Evolutionary conservation across 2,888 invertebrate species (phyloP), one percentile per base, ranked within the genome.

Genomic region (Drosophila lutescens): DNA sequence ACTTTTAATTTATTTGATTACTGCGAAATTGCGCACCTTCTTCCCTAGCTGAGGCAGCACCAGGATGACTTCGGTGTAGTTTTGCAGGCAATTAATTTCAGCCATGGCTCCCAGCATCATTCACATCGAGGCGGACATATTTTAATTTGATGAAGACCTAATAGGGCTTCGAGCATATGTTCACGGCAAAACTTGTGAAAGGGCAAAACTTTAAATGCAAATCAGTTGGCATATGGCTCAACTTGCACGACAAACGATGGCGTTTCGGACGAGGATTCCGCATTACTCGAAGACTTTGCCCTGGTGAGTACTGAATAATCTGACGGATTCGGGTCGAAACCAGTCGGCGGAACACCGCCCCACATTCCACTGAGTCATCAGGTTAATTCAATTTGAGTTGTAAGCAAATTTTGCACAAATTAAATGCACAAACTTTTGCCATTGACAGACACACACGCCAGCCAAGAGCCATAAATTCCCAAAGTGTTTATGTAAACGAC

Each of bases 371-470:
- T 59, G 79, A 76, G 73, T 76, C 82, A 77, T 82, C 88, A 82
- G 79, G 85, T 82, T 88, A 85, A 77, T 85, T 85, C 76, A 79
- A 79, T 86, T 83, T 74, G 71, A 86, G 63, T 77, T 86, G 82
- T 82, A 79, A 70, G 86, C 79, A 88, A 86, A 82, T 82, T 82
- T 77, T 53, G 67, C 56, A 68, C 81, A 83, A 88, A 88, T 88
- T 78, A 83, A 88, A 83, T 83, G 82, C 71, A 80, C 74, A 83
- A 83, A 83, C 69, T 88, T 83, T 82, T 69, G 68, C 79, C 68
- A 88, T 87, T 82, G 85, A 75, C 82, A 68, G 68, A 67, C 73
- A 57, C 65, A 57, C 53, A 57, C 47, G 61, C 47, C 23, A 54
- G 17, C 53, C 40, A 55, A 44, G 40, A 63, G 80, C 77, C 74